Conservation (phyloP, 1,140 invertebrate species). For the Drosophila subpulchrella region DNA sequence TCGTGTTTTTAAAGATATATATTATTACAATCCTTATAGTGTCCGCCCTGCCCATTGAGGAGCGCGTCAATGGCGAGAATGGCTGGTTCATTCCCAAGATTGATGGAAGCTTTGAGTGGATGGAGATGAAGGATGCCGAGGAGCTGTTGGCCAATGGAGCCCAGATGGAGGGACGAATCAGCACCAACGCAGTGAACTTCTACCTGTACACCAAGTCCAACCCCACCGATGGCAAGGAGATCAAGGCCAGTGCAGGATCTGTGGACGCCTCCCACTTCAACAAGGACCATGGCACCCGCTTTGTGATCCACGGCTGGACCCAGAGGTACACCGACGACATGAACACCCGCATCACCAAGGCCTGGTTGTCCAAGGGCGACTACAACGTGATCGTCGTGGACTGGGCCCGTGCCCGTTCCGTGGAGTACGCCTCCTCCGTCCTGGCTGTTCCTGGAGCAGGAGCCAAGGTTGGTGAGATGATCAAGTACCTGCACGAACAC, state of each 20-base stretch:
- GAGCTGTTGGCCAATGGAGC: conserved; percentile 36
- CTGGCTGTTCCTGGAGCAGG: conserved; percentile 85
- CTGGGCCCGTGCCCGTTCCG: conserved; percentile 84
- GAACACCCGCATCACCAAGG: conserved; percentile 72
- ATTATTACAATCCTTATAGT: conserved; percentile 8
- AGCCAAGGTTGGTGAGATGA: conserved; percentile 57
- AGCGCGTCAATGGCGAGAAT: conserved; percentile 51
- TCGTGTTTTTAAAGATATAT: too few relatives aligned
- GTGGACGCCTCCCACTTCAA: conserved; percentile 62
- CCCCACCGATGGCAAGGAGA: conserved; percentile 41
- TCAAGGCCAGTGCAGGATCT: conserved; percentile 42
- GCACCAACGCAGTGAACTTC: conserved; percentile 57
- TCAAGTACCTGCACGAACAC: conserved; percentile 62
- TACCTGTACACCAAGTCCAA: conserved; percentile 71
- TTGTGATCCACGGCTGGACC: conserved; percentile 76
- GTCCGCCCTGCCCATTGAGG: conserved; percentile 51
- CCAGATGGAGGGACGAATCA: conserved; percentile 44
- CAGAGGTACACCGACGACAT: conserved; percentile 53
- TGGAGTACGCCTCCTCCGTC: conserved; percentile 85
- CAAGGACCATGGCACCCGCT: conserved; percentile 58
- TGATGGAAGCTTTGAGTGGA: conserved; percentile 52
- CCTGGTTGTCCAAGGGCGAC: conserved; percentile 84
- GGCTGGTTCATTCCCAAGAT: conserved; percentile 54
- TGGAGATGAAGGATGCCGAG: conserved; percentile 53
- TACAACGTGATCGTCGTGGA: conserved; percentile 86